Conservation (phyloP, 2,888 invertebrate species). For the Drosophila subquinaria region DNA sequence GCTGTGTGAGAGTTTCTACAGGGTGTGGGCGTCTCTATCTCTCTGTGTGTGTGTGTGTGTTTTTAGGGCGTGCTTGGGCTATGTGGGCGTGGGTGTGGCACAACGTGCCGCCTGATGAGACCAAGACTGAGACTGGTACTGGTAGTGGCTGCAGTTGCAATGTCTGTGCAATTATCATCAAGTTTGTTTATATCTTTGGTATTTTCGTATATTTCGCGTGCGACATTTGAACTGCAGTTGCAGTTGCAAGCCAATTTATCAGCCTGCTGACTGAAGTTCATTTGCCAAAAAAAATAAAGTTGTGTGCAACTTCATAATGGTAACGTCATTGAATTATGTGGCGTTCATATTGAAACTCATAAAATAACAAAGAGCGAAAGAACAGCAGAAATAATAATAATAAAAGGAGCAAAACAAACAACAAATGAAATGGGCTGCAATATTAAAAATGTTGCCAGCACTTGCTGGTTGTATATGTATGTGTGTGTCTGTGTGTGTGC, state of each 20-base stretch:
- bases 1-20: conserved; percentile 27
- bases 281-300: conserved; percentile 29
- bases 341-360: conserved; percentile 59
- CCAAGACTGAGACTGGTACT: background rate
- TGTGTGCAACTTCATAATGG: conserved; percentile 8
- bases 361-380: conserved; percentile 38
- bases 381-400: conserved; percentile 1
- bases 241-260: conserved; percentile 34
- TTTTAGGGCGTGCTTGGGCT: conserved; percentile 31
- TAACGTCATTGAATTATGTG: conserved; percentile 66
- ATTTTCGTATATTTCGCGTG: conserved; percentile 32
- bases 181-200: conserved; percentile 50
- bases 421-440: conserved; percentile 50
- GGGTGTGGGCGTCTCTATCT: conserved; percentile 38
- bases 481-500: conserved; percentile 10
- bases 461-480: conserved; percentile 12
- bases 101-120: conserved; percentile 31
- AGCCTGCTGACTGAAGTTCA: conserved; percentile 37
- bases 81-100: conserved; percentile 75
- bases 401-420: conserved; percentile 28
- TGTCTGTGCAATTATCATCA: conserved; percentile 52
- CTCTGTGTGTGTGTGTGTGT: conserved; percentile 16
- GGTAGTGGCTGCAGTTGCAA: background rate
- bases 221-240: conserved; percentile 54
- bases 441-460: conserved; percentile 69